Evolutionary conservation across 2,797 vertebrate genomes (phyloP).

Genomic region (Sternotherus odoratus): DNA sequence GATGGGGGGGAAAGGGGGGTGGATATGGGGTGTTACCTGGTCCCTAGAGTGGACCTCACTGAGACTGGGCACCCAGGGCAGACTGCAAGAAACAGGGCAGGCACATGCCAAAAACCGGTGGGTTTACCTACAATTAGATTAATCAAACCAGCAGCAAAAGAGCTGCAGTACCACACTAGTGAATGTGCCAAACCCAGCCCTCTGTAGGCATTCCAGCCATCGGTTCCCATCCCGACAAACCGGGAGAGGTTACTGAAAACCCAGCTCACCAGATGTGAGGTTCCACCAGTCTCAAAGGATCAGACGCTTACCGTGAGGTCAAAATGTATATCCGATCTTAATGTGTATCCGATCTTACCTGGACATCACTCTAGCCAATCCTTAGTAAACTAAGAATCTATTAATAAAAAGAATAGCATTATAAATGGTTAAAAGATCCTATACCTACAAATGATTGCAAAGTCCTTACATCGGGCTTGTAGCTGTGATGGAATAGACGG

Average conservation of each 20-base stretch:
- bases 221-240: not conserved
- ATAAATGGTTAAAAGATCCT: not conserved
- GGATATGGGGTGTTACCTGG: not conserved
- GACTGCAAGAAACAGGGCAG: not conserved
- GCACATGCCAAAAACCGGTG: not conserved
- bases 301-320: too few relatives aligned
- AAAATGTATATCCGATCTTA: not conserved
- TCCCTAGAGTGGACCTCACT: not conserved
- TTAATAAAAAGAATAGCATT: not conserved
- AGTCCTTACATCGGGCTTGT: not conserved
- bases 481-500: not conserved
- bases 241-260: not conserved
- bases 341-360: not conserved
- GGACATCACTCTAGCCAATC: not conserved
- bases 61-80: not conserved
- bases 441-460: not conserved
- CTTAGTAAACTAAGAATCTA: not conserved
- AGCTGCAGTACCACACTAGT: not conserved
- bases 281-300: not conserved
- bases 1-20: too few relatives aligned
- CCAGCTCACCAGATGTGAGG: not conserved
- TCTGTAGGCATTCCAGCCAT: not conserved
- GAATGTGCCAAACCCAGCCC: not conserved
- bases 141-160: not conserved
- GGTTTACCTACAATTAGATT: not conserved